Evolutionary conservation across 2,113 vertebrate species (phyloP).

Genomic region (Macroglossus sobrinus): DNA sequence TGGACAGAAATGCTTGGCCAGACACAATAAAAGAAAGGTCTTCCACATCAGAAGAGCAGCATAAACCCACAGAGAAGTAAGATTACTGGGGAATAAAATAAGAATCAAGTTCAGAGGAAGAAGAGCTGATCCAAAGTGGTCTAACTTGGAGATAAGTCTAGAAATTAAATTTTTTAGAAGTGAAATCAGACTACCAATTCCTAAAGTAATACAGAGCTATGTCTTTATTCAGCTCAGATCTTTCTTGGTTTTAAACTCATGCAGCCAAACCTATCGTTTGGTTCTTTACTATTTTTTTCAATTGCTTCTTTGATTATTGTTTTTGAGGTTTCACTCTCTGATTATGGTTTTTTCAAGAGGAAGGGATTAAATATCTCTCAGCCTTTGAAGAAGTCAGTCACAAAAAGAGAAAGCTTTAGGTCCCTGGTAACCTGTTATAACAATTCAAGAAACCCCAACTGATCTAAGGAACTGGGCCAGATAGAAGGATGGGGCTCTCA

Average conservation of each 20-base stretch:
- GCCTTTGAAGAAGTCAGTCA: neutral
- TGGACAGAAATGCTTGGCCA: neutral
- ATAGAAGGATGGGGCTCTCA: neutral
- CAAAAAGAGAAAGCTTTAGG: neutral
- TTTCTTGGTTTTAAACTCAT: neutral
- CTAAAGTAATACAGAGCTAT: neutral
- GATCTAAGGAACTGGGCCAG: neutral
- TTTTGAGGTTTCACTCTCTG: neutral
- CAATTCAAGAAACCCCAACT: neutral
- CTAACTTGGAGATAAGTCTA: neutral
- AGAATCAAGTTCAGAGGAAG: neutral
- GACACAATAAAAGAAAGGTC: neutral
- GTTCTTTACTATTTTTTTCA: neutral
- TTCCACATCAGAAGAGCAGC: neutral
- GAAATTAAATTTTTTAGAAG: neutral
- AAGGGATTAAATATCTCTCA: neutral
- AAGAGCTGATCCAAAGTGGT: neutral
- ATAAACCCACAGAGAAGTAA: neutral
- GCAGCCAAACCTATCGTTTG: neutral
- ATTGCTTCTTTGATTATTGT: neutral
- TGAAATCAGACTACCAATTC: neutral
- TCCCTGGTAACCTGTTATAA: neutral
- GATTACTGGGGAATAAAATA: neutral
- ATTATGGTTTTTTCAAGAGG: neutral
- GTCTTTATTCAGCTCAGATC: neutral